A percentile compares a stretch with the other conserved stretches of the same genome.
phyloP scores from a whole-genome alignment of 2,113 vertebrate species.

The Todiramphus chloris region DNA sequence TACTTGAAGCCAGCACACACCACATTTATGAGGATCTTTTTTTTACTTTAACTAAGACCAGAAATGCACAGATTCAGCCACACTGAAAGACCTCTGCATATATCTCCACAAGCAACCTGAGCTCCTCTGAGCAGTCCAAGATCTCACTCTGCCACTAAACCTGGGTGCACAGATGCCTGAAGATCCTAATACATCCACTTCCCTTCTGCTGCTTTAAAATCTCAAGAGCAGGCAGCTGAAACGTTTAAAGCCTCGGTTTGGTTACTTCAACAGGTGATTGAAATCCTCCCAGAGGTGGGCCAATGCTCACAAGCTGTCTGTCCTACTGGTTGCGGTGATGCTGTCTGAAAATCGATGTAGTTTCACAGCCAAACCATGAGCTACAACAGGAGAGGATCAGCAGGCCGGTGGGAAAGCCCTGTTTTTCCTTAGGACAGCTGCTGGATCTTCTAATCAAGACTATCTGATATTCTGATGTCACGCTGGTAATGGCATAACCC shows the following conservation, averaged over 20 bases:
- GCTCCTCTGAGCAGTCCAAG: not conserved
- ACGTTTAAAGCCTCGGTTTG: not conserved
- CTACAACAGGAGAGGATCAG: not conserved
- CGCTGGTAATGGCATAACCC: constrained; percentile 30
- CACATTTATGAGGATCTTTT: not conserved
- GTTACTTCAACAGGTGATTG: not conserved
- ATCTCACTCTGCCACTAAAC: not conserved
- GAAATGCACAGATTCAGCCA: not conserved
- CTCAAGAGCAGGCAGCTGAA: not conserved
- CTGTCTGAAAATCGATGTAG: not conserved
- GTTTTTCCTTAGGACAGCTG: not conserved
- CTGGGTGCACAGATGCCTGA: not conserved
- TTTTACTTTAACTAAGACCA: not conserved
- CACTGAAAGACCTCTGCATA: not conserved
- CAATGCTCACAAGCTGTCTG: not conserved
- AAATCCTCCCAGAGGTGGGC: not conserved
- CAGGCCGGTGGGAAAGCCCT: not conserved
- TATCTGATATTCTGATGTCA: constrained; percentile 29
- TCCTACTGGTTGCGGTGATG: not conserved
- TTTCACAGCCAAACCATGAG: not conserved
- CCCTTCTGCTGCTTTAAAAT: not conserved
- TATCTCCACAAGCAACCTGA: not conserved
- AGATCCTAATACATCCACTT: not conserved
- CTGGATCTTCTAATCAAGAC: not conserved
- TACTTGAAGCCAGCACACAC: not conserved